These are phyloP conservation scores for Tachina lurida DNA, from an alignment of 2,888 invertebrate genomes.

Conservation along the genomic window DNA sequence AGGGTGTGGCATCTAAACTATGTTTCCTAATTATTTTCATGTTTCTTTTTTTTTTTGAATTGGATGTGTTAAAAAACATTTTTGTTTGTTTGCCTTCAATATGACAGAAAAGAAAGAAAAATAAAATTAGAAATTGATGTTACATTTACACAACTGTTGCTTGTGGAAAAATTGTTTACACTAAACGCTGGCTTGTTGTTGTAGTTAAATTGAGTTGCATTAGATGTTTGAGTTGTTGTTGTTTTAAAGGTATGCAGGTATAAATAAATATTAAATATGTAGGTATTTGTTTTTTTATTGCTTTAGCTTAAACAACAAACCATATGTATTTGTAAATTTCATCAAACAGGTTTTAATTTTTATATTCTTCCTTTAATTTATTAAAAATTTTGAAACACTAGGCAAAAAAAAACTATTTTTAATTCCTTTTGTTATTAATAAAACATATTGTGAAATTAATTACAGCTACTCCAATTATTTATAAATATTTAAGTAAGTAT, in stretches of 20 bases:
- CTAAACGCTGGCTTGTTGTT: constrained; percentile 36
- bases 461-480: not conserved
- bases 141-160: constrained; percentile 68
- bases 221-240: constrained; percentile 21
- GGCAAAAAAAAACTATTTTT: not conserved
- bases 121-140: constrained; percentile 6
- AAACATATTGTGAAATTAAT: not conserved
- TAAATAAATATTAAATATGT: too few species aligned
- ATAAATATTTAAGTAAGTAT: constrained; percentile 25
- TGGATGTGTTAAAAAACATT: constrained; percentile 58
- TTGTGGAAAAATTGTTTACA: constrained; percentile 46
- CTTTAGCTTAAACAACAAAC: constrained; percentile 22
- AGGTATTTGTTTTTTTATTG: not conserved
- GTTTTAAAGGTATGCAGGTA: not conserved
- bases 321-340: constrained; percentile 28
- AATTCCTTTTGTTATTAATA: not conserved
- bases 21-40: constrained; percentile 32
- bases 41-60: constrained; percentile 20
- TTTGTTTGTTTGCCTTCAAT: constrained; percentile 40
- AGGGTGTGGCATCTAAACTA: constrained; percentile 62
- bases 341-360: constrained; percentile 45
- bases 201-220: constrained; percentile 1
- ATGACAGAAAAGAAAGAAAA: constrained; percentile 9
- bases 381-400: not conserved
- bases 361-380: constrained; percentile 2